Evolutionary conservation across 2,888 invertebrate genomes (phyloP).

Genomic region (Diplolepis rosae): DNA sequence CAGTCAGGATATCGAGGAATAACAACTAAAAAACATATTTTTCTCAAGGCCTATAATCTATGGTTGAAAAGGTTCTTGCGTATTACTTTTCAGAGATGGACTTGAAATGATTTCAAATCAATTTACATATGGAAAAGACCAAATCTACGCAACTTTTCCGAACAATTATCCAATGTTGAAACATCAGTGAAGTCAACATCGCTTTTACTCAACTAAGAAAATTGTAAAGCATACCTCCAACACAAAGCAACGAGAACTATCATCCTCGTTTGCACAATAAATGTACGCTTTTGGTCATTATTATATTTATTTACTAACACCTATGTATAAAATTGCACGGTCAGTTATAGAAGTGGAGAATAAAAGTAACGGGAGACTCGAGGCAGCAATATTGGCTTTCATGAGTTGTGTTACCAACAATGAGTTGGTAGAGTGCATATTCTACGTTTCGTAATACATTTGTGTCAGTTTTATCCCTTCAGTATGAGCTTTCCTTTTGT

Average conservation of each 20-base stretch:
- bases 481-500: slow-evolving; percentile 35
- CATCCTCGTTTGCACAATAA: slow-evolving; percentile 54
- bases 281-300: slow-evolving; percentile 36
- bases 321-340: slow-evolving; percentile 48
- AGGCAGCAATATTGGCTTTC: slow-evolving; percentile 29
- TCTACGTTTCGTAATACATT: slow-evolving; percentile 35
- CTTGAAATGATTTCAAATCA: neutral
- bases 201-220: slow-evolving; percentile 15
- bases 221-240: slow-evolving; percentile 8
- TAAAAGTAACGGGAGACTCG: slow-evolving; percentile 35
- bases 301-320: slow-evolving; percentile 1
- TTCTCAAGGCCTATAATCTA: neutral
- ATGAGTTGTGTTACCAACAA: slow-evolving; percentile 12
- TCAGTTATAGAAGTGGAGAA: slow-evolving; percentile 33
- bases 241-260: slow-evolving; percentile 38
- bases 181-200: neutral
- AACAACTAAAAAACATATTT: neutral
- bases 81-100: neutral
- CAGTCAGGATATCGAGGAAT: neutral
- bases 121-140: neutral
- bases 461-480: slow-evolving; percentile 43
- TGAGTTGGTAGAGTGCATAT: slow-evolving; percentile 32
- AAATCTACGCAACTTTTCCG: neutral
- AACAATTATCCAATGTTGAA: slow-evolving; percentile 21
- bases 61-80: neutral